Conservation (phyloP, 2,113 vertebrate genomes). For the Apaloderma vittatum region DNA sequence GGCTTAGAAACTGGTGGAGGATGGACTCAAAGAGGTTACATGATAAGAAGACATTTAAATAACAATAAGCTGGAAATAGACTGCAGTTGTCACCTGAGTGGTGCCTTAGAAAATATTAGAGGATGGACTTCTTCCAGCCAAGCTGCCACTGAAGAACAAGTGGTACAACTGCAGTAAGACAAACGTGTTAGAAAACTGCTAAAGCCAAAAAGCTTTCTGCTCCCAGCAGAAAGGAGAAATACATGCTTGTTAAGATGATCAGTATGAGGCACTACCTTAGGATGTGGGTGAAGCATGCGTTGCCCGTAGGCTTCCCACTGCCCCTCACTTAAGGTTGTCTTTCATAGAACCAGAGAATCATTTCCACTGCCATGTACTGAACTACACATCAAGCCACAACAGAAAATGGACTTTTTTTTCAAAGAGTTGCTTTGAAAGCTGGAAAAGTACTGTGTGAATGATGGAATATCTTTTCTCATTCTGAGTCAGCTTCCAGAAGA, state of each 20-base stretch:
- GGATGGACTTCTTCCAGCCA: neutral
- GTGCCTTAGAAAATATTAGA: neutral
- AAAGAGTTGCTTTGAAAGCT: neutral
- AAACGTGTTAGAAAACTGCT: neutral
- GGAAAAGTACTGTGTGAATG: neutral
- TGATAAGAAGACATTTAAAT: neutral
- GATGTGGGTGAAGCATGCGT: neutral
- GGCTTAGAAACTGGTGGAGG: neutral
- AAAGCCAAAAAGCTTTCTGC: neutral
- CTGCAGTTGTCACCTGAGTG: neutral
- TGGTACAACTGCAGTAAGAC: neutral
- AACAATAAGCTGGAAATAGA: neutral
- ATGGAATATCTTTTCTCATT: neutral
- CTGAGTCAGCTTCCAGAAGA: neutral
- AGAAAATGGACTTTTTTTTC: neutral
- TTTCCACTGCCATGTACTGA: neutral
- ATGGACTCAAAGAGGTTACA: neutral
- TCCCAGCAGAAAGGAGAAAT: neutral
- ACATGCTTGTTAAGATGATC: fast-evolving
- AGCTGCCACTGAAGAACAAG: neutral
- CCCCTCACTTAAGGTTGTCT: fast-evolving
- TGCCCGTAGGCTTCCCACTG: neutral
- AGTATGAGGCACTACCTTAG: neutral
- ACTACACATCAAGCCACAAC: neutral
- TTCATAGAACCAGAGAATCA: too few relatives aligned